Evolutionary conservation across 23 tunicate genomes (phyloP), one percentile per base, ranked within the genome.

Genomic region (Ciona savignyi): DNA sequence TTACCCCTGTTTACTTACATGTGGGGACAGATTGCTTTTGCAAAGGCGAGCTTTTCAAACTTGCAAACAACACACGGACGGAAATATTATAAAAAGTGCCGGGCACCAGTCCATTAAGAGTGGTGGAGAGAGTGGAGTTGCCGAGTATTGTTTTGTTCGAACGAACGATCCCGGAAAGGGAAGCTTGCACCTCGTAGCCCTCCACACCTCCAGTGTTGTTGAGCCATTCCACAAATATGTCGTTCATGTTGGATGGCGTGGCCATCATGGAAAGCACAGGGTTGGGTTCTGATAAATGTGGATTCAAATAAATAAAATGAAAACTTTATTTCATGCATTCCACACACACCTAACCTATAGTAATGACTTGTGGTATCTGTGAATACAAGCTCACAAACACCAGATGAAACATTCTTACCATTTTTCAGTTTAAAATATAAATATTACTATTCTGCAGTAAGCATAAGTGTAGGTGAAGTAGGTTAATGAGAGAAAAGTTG

Each of bases 51-150:
- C 80, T 66, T 65, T 76, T 33, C 64, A 76, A 51, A 2, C 35
- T 31, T 22, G 23, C 9, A 35, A 76, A 76, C 22, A 63, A 27
- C 3, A 34, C 33, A 9, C 23, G 9, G 34, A 76, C 62, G 1
- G 24, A 4, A 42, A 42, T 49, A 25, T 34, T 34, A 34, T 31
- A 76, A 28, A 23, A 23, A 30, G 80, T 65, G 3, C 80, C 80
- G 65, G 80, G 72, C 28, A 31, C 34, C 0, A 76, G 42, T 23
- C 30, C 51, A 11, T 32, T 11, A 24, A 76, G 4, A 2, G 2
- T 33, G 1, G 63, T 25, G 1, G 62, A 4, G 15, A 4, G 0
- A 11, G 80, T 65, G 11, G 3, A 0, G 25, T 33, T 65, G 27
- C 65, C 72, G 4, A 20, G 62, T 21, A 51, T 65, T 61, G 30